Percentiles rank a stretch among this genome's conserved stretches.
Evolutionary conservation across 2,888 invertebrate species (phyloP).

Genomic region (Gymnocheta viridis): DNA sequence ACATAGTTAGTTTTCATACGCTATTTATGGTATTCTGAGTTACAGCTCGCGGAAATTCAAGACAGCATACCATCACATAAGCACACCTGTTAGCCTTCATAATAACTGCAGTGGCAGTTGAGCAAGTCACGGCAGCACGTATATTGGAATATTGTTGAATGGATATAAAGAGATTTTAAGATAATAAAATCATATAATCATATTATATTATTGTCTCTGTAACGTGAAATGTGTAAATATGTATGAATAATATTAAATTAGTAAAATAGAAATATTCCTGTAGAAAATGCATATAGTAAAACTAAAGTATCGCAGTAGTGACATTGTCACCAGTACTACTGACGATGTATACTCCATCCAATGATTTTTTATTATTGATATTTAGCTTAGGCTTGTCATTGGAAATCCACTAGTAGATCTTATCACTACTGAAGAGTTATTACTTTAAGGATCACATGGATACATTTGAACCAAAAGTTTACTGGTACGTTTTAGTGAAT

Average conservation of each 20-base stretch:
- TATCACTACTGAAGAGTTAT: too few relatives aligned
- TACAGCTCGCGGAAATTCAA: background rate
- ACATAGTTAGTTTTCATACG: slow-evolving; percentile 7
- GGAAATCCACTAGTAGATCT: too few relatives aligned
- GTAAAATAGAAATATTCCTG: background rate
- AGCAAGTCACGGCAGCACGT: background rate
- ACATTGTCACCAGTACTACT: too few relatives aligned
- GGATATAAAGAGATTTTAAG: slow-evolving; percentile 9
- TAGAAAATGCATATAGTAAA: too few relatives aligned
- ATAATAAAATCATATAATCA: slow-evolving; percentile 45
- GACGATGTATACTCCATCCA: too few relatives aligned
- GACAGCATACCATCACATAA: background rate
- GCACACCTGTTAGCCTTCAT: background rate
- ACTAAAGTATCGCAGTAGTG: too few relatives aligned
- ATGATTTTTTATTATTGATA: too few relatives aligned
- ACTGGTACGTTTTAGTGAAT: too few relatives aligned
- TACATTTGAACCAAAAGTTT: too few relatives aligned
- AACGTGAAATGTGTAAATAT: background rate
- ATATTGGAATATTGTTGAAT: background rate
- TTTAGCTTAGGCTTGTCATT: too few relatives aligned
- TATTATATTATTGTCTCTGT: background rate
- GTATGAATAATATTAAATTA: background rate
- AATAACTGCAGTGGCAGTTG: background rate
- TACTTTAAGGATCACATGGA: too few relatives aligned
- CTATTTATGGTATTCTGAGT: background rate